Evolutionary conservation across 2,113 vertebrate species (phyloP).

Genomic region (Lamprologus ornatipinnis): DNA sequence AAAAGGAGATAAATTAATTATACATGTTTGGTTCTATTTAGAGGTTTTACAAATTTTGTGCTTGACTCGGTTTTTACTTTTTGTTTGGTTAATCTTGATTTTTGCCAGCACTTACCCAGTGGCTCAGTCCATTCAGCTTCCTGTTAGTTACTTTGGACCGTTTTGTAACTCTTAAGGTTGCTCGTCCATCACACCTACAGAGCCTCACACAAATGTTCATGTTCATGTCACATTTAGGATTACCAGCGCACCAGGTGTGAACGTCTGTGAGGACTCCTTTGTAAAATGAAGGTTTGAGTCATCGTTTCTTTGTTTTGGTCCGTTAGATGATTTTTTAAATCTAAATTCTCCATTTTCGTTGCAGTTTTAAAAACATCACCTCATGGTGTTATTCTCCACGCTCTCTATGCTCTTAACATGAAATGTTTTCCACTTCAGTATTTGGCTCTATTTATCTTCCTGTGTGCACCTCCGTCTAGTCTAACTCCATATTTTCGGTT

Average conservation of each 20-base stretch:
- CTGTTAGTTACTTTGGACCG: not conserved
- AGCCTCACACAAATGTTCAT: not conserved
- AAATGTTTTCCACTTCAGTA: not conserved
- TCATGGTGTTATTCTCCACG: not conserved
- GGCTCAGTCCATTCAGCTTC: not conserved
- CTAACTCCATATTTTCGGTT: not conserved
- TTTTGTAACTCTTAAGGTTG: not conserved
- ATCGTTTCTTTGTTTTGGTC: not conserved
- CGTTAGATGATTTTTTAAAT: rapidly evolving
- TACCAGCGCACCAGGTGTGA: too few relatives aligned
- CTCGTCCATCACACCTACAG: not conserved
- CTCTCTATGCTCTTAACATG: not conserved
- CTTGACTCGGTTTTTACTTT: not conserved
- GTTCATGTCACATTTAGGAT: not conserved
- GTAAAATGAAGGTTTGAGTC: not conserved
- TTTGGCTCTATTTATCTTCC: not conserved
- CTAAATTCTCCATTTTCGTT: not conserved
- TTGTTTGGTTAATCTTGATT: not conserved
- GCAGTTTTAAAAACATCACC: not conserved
- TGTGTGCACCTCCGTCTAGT: not conserved
- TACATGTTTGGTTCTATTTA: not conserved
- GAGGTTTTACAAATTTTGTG: not conserved
- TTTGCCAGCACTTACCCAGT: not conserved
- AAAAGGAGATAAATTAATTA: not conserved
- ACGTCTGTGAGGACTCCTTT: not conserved